These are phyloP conservation scores for Macrophya alboannulata DNA, from an alignment of 2,888 invertebrate genomes.

Conservation along the genomic window DNA sequence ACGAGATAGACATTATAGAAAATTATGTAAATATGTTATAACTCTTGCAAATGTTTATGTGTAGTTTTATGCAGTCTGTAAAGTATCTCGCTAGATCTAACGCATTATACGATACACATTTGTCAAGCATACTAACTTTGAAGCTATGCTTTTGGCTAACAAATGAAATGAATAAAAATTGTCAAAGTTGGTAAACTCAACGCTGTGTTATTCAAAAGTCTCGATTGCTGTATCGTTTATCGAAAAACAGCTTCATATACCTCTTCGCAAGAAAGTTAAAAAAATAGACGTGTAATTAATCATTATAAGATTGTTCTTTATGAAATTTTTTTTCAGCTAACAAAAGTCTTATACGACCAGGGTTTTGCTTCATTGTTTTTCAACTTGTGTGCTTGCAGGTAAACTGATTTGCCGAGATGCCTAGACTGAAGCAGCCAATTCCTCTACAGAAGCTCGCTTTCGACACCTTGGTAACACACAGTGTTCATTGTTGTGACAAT, in stretches of 20 bases:
- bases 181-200: neutral
- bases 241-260: no score
- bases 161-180: neutral
- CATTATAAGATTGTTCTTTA: no score
- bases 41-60: neutral
- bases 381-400: no score
- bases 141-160: neutral
- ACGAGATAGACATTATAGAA: neutral
- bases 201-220: neutral
- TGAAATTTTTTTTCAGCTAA: no score
- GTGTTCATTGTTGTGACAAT: neutral
- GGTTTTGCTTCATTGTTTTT: no score
- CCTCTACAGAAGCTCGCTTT: neutral
- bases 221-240: neutral
- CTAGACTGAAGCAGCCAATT: neutral
- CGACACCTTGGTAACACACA: neutral
- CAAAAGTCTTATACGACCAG: no score
- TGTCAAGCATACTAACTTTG: neutral
- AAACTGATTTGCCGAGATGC: no score
- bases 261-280: no score
- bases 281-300: no score
- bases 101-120: neutral
- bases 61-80: neutral
- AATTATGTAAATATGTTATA: conserved; percentile 2
- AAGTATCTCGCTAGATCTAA: neutral